A percentile compares a stretch with the other conserved stretches of the same genome.
Conservation (phyloP, 2,888 invertebrate genomes). For the Gibbula magus region DNA sequence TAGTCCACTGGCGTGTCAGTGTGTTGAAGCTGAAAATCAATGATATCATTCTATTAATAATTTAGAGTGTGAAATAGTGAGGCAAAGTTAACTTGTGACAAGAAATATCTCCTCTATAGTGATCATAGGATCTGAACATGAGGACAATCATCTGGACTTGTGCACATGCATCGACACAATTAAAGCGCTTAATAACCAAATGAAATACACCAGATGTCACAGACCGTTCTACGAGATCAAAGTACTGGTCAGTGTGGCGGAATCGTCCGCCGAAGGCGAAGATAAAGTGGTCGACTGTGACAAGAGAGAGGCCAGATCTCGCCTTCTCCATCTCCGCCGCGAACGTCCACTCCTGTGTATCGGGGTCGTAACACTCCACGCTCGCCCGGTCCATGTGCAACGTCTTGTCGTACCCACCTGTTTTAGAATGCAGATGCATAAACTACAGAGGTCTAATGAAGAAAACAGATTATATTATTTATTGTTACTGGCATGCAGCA, state of each 20-base stretch:
- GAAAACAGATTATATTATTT: too few relatives aligned
- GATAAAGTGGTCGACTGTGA: constrained; percentile 69
- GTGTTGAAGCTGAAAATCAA: constrained; percentile 66
- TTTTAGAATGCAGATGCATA: background rate
- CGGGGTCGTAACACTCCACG: constrained; percentile 71
- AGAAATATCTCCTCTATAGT: too few relatives aligned
- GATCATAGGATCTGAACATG: too few relatives aligned
- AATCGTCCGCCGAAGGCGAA: constrained; percentile 72
- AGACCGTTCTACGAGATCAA: constrained; percentile 71
- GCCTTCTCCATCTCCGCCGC: constrained; percentile 74
- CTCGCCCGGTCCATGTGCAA: constrained; percentile 72
- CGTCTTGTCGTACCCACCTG: constrained; percentile 73
- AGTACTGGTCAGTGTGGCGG: constrained; percentile 70
- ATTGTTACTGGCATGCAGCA: too few relatives aligned
- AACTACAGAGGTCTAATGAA: too few relatives aligned
- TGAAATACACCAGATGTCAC: too few relatives aligned
- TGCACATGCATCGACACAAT: too few relatives aligned
- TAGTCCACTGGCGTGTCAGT: constrained; percentile 70
- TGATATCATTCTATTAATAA: too few relatives aligned
- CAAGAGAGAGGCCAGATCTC: constrained; percentile 69
- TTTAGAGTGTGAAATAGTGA: too few relatives aligned
- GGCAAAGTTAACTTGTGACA: too few relatives aligned
- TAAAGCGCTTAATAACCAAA: too few relatives aligned
- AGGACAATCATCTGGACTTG: too few relatives aligned
- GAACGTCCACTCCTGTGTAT: constrained; percentile 70